These are phyloP conservation scores for Protophormia terraenovae DNA, from an alignment of 2,888 invertebrate genomes.

Conservation along the genomic window DNA sequence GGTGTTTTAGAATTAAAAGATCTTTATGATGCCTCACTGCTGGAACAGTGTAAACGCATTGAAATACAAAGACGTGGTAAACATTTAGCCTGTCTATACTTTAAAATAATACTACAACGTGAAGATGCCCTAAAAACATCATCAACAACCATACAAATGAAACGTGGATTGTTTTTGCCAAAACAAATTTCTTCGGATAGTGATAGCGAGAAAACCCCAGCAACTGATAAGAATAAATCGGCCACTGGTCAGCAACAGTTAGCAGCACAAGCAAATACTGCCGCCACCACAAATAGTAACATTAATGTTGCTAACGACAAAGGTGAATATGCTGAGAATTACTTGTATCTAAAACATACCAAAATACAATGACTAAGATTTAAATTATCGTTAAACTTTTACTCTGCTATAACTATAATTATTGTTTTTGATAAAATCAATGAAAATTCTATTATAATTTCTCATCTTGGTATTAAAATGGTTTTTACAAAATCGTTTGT, in stretches of 20 bases:
- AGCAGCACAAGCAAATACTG: conserved; percentile 22
- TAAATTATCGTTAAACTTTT: too few relatives aligned
- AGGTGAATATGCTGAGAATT: conserved; percentile 77
- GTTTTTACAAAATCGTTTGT: neutral
- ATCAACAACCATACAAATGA: neutral
- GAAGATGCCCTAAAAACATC: conserved; percentile 17
- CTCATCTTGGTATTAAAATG: conserved; percentile 12
- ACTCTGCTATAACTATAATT: conserved; percentile 51
- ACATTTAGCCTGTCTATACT: conserved; percentile 75
- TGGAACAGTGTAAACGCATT: conserved; percentile 78
- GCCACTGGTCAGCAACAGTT: conserved; percentile 44
- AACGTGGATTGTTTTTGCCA: conserved; percentile 46
- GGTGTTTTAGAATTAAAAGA: conserved; percentile 74
- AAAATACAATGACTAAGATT: conserved; percentile 75
- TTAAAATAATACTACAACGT: conserved; percentile 74
- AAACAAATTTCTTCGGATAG: conserved; percentile 65
- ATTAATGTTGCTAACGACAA: conserved; percentile 57
- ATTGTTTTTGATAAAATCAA: conserved; percentile 55
- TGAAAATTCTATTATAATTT: neutral
- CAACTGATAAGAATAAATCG: conserved; percentile 55
- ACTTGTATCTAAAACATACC: conserved; percentile 69
- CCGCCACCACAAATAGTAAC: conserved; percentile 1
- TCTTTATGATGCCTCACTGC: conserved; percentile 74
- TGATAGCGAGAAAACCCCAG: conserved; percentile 56
- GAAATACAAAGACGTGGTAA: conserved; percentile 74